Conservation (phyloP, 2,888 invertebrate species). For the Conchocele bisecta region DNA sequence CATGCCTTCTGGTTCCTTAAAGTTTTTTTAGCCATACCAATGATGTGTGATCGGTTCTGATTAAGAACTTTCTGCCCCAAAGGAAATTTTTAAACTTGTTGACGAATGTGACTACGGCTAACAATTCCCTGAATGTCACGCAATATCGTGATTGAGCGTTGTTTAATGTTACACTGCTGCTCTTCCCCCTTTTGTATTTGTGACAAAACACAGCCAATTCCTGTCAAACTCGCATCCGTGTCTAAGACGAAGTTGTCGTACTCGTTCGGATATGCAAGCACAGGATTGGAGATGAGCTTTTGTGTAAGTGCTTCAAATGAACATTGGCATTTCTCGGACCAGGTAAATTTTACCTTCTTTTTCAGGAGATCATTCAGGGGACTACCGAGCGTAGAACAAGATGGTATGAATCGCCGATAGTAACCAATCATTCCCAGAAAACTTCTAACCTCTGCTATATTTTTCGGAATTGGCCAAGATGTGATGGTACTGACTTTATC, state of each 20-base stretch:
- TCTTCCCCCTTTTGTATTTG: constrained; percentile 21
- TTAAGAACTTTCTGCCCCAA: constrained; percentile 9
- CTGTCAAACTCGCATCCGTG: not conserved
- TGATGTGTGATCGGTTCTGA: constrained; percentile 17
- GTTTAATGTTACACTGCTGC: constrained; percentile 9
- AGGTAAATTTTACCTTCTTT: constrained; percentile 7
- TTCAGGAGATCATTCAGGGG: constrained; percentile 3
- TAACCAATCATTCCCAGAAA: constrained; percentile 17
- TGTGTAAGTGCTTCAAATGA: constrained; percentile 11
- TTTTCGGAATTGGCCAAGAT: constrained; percentile 12
- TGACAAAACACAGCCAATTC: constrained; percentile 14
- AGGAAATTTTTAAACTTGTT: constrained; percentile 16
- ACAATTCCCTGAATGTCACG: constrained; percentile 18
- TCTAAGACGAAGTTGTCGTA: constrained; percentile 13
- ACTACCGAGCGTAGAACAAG: constrained; percentile 8
- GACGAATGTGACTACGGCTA: constrained; percentile 12
- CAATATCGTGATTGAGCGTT: constrained; percentile 20
- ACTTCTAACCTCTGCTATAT: constrained; percentile 10
- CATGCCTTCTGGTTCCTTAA: constrained; percentile 23
- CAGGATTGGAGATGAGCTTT: not conserved
- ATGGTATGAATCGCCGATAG: constrained; percentile 8
- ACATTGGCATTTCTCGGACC: not conserved
- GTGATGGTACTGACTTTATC: constrained; percentile 1
- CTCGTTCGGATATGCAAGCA: constrained; percentile 7
- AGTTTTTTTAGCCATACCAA: constrained; percentile 1